Base-by-base conservation (phyloP, 2,113 vertebrate genomes). In the Gobius niger region DNA sequence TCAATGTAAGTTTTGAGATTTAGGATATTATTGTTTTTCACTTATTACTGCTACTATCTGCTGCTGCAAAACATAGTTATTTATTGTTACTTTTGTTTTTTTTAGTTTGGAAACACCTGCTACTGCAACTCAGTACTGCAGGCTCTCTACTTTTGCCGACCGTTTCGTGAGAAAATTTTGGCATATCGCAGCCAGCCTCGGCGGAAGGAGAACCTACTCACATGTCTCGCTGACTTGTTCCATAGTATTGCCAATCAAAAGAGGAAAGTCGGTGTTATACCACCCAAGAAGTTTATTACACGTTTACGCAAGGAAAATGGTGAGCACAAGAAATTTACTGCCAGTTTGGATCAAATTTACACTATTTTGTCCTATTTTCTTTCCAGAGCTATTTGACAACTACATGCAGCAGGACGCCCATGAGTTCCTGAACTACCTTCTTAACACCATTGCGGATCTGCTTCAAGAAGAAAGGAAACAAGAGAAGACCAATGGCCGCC, bases 331-430 rank as follows among this genome's bases (percentile, higher is more conserved):
- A 42, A 59, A 13, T 60, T 8, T n/a, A n/a, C 42, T 41, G 14
- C 3, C n/a, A 4, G 13, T 14, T 44, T 60, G 3, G 42, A 44
- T 44, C 0, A 24, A 24, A 54, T 54, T 7, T 10, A 46, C 49
- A 53, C 9, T 7, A 1, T 19, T 14, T 2, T 13, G 16, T 52
- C n/a, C 66, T 52, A 11, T 41, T 65, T 7, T 64, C 11, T 54
- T 49, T 70, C 80, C 90, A 98, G 97, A 99, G 91, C 93, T 99
- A 78, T 99, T 99, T 92, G 97, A 99, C 90, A 99, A 99, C 93
- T 99, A 98, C 93, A 99, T 99, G 97, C 96, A 99, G 80, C 96
- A 98, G 89, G 97, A 99, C 82, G 97, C 97, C 19, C 97, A 99
- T 0, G 97, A 99, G 79, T 99, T 99, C 92, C 92, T 99, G 82